Evolutionary conservation across 2,113 vertebrate genomes (phyloP).

Genomic region (Leuciscus idus): DNA sequence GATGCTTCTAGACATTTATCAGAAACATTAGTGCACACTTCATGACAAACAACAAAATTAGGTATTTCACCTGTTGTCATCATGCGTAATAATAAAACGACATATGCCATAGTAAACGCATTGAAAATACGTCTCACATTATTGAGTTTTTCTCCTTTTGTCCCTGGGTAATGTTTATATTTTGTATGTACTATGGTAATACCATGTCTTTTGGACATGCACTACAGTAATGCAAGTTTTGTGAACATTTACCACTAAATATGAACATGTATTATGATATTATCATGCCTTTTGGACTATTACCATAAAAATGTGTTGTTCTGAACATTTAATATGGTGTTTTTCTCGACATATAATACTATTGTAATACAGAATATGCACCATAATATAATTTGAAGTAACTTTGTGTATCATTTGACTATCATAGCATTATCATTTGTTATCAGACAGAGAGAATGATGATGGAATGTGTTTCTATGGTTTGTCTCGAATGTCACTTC

Average conservation of each 20-base stretch:
- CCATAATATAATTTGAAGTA: neutral
- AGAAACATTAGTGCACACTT: neutral
- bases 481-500: conserved; percentile 10
- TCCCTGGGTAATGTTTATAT: too few relatives aligned
- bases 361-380: neutral
- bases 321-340: neutral
- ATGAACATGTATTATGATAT: neutral
- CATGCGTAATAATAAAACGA: neutral
- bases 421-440: neutral
- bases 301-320: neutral
- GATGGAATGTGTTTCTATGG: conserved; percentile 17
- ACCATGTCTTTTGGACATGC: too few relatives aligned
- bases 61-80: neutral
- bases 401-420: neutral
- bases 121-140: neutral
- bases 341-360: neutral
- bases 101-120: neutral
- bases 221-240: neutral
- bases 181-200: too few relatives aligned
- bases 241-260: neutral
- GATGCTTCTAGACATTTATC: neutral
- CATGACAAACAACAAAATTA: neutral
- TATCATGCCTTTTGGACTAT: neutral
- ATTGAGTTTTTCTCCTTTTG: too few relatives aligned
- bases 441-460: neutral